Conservation (phyloP, 2,888 invertebrate genomes). For the Copidosoma aretas region DNA sequence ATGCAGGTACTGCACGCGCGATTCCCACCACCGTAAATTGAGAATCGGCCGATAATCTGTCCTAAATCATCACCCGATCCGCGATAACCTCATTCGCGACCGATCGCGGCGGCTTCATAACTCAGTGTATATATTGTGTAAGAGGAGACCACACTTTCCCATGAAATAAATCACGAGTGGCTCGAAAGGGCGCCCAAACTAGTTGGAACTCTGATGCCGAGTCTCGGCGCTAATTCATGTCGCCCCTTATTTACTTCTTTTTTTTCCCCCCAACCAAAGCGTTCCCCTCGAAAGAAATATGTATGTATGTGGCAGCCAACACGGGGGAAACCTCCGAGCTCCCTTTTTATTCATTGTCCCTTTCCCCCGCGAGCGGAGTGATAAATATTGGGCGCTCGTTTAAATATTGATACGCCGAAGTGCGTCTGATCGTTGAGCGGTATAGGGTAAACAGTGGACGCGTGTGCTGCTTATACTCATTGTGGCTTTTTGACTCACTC, state of each 20-base stretch:
- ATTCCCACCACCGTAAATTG: no score
- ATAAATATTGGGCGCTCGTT: not conserved
- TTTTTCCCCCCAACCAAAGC: not conserved
- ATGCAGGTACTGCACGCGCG: no score
- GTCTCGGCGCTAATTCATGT: conserved; percentile 23
- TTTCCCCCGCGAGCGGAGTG: not conserved
- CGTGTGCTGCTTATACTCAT: not conserved
- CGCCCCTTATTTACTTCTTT: not conserved
- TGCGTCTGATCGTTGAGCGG: not conserved
- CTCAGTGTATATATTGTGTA: no score
- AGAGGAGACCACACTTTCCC: conserved; percentile 7
- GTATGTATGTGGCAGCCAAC: no score
- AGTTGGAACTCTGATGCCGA: not conserved
- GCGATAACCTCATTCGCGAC: no score
- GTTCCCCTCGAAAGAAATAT: not conserved
- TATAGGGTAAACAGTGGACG: conserved; percentile 3
- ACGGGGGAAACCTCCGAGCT: not conserved
- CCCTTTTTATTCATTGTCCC: not conserved
- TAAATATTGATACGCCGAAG: conserved; percentile 6
- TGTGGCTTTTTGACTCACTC: not conserved
- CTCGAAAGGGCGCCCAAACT: not conserved
- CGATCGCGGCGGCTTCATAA: no score
- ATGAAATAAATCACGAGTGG: conserved; percentile 26
- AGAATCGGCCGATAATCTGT: not conserved
- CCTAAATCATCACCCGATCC: conserved; percentile 4